Percentiles rank a stretch among this genome's conserved stretches.
phyloP scores from a whole-genome alignment of 2,797 vertebrate species.

The Phataginus tetradactyla region DNA sequence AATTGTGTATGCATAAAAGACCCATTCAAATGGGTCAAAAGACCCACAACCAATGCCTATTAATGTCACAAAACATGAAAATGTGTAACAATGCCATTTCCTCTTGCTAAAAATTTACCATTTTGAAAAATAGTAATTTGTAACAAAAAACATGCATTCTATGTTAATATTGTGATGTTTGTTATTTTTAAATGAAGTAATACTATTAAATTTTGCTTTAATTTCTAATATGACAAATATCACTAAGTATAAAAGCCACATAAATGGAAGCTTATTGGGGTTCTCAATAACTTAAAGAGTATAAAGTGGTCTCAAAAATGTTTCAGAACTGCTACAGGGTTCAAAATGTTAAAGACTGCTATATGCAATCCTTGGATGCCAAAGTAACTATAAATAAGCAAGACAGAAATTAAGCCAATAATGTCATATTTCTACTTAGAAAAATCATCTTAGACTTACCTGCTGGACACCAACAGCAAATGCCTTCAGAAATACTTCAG shows the following conservation, averaged over 20 bases:
- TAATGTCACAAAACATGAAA: background rate
- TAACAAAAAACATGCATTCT: background rate
- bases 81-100: background rate
- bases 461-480: constrained; percentile 98
- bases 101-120: background rate
- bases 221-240: background rate
- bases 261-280: background rate
- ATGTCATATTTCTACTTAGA: background rate
- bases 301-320: background rate
- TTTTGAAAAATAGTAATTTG: background rate
- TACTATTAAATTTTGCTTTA: background rate
- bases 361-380: background rate
- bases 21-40: background rate
- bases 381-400: background rate
- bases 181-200: background rate
- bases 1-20: background rate
- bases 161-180: background rate
- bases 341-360: background rate
- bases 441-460: constrained; percentile 85
- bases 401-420: background rate
- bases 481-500: constrained; percentile 98
- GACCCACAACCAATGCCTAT: too few species aligned
- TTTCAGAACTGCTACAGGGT: background rate
- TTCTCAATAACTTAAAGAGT: background rate
- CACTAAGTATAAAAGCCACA: background rate